A percentile compares a stretch with the other conserved stretches of the same genome.
These are phyloP conservation scores for Scytalopus superciliaris DNA, from an alignment of 2,113 vertebrate species.

Conservation along the genomic window DNA sequence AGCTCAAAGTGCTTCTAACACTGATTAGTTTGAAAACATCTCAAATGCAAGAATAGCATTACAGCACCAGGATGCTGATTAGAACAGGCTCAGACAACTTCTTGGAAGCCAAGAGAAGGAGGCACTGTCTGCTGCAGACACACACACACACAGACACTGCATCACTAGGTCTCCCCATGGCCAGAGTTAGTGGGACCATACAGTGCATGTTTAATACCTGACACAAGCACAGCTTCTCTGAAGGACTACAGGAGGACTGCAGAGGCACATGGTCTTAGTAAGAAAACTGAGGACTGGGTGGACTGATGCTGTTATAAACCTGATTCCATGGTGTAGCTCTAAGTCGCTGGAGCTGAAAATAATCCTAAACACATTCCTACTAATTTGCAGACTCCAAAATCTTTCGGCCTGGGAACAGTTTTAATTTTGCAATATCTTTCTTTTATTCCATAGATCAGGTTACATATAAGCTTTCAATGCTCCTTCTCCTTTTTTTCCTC, in stretches of 20 bases:
- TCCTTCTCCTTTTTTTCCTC: not conserved
- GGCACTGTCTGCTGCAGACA: not conserved
- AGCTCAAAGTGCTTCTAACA: not conserved
- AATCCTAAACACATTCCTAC: not conserved
- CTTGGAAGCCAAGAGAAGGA: not conserved
- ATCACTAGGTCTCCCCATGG: not conserved
- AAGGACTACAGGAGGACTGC: not conserved
- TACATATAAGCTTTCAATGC: not conserved
- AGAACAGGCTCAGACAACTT: not conserved
- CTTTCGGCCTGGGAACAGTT: not conserved
- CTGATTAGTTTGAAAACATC: not conserved
- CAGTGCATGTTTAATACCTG: not conserved
- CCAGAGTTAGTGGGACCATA: not conserved
- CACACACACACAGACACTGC: not conserved
- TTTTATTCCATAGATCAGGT: not conserved
- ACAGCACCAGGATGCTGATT: not conserved
- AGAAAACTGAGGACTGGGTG: rapidly evolving
- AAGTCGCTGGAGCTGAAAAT: not conserved
- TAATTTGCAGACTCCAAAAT: not conserved
- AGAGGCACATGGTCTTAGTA: not conserved
- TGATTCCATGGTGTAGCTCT: not conserved
- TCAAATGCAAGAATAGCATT: not conserved
- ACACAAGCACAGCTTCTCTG: not conserved
- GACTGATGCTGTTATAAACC: not conserved
- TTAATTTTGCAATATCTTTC: not conserved